A percentile compares a stretch with the other conserved stretches of the same genome.
These are phyloP conservation scores for Pseudomugil tenellus DNA, from an alignment of 2,797 vertebrate species.

Conservation along the genomic window DNA sequence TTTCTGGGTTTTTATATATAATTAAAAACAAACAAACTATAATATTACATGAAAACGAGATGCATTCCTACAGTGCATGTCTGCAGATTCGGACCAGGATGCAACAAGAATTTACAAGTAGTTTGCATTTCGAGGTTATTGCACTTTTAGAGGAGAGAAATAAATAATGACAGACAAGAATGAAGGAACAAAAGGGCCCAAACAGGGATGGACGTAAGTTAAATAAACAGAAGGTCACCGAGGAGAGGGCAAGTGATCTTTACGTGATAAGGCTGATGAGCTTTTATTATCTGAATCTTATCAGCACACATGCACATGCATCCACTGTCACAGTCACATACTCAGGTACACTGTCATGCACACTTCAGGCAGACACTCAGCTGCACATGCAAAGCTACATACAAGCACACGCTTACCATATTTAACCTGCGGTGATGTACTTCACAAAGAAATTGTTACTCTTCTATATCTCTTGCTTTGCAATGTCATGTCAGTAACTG, in stretches of 20 bases:
- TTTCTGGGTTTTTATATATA: neutral
- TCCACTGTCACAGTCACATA: slow-evolving; percentile 6
- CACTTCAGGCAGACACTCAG: slow-evolving; percentile 6
- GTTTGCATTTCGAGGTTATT: neutral
- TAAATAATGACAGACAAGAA: slow-evolving; percentile 17
- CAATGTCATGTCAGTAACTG: neutral
- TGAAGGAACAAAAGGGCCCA: slow-evolving; percentile 13
- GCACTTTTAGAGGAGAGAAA: slow-evolving; percentile 8
- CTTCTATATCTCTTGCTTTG: neutral
- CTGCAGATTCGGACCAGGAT: neutral
- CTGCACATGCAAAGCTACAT: neutral
- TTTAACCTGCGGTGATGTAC: neutral
- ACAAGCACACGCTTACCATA: neutral
- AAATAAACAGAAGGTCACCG: slow-evolving; percentile 66
- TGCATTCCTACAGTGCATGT: neutral
- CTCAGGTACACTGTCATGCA: slow-evolving; percentile 9
- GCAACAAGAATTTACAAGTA: neutral
- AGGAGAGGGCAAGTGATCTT: slow-evolving; percentile 53
- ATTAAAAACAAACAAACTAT: neutral
- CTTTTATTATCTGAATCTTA: slow-evolving; percentile 72
- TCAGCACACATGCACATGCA: slow-evolving; percentile 22
- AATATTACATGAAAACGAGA: neutral
- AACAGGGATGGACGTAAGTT: slow-evolving; percentile 25
- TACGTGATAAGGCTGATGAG: slow-evolving; percentile 75
- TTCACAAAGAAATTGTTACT: neutral